Conservation (phyloP, 2,797 vertebrate species). For the Eutrigla gurnardus region DNA sequence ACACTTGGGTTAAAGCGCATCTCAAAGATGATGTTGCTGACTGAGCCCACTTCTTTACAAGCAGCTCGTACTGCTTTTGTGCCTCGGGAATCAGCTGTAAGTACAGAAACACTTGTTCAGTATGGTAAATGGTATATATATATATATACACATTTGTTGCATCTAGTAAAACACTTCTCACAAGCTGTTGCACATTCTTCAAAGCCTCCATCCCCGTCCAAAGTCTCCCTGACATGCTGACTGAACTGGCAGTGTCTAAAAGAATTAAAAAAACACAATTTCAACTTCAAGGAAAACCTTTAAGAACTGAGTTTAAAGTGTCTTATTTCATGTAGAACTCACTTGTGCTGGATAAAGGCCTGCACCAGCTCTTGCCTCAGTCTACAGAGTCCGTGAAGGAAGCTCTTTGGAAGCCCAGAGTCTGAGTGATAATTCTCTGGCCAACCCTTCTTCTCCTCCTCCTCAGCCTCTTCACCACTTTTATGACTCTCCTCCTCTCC, state of each 20-base stretch:
- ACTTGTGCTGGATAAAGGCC: slow-evolving; percentile 87
- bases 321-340: slow-evolving; percentile 54
- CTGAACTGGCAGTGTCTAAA: slow-evolving; percentile 84
- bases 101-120: slow-evolving; percentile 3
- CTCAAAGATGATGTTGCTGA: slow-evolving; percentile 87
- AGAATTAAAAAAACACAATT: slow-evolving; percentile 7
- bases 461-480: slow-evolving; percentile 43
- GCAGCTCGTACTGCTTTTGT: slow-evolving; percentile 80
- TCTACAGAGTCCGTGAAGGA: slow-evolving; percentile 83
- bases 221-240: slow-evolving; percentile 69
- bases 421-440: slow-evolving; percentile 66
- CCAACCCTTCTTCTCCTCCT: slow-evolving; percentile 66
- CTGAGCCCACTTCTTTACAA: slow-evolving; percentile 85
- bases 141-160: neutral
- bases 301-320: neutral
- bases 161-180: slow-evolving; percentile 54
- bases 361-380: slow-evolving; percentile 85
- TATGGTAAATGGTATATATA: neutral
- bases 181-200: slow-evolving; percentile 80
- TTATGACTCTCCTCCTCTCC: slow-evolving; percentile 40
- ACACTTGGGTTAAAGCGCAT: slow-evolving; percentile 87
- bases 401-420: slow-evolving; percentile 75
- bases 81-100: slow-evolving; percentile 79
- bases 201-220: slow-evolving; percentile 80
- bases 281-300: neutral